Base-by-base conservation (phyloP, 2,888 invertebrate species). In the Phalangium opilio region DNA sequence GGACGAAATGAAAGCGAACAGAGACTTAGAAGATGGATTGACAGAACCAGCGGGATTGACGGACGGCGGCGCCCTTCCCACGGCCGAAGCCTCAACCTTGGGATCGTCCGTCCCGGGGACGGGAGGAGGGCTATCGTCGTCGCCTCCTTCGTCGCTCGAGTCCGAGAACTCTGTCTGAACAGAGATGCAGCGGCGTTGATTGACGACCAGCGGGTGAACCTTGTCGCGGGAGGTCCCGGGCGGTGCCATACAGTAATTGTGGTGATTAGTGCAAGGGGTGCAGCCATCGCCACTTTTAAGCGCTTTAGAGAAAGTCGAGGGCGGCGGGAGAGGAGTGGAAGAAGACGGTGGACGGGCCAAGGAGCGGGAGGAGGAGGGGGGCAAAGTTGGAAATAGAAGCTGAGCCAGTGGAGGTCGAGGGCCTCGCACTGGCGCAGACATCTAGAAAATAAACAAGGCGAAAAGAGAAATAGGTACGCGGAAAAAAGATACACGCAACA, bases 181-280 rank as follows among this genome's bases (percentile, higher is more conserved):
- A n/a, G 19, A 42, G 20, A 27, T 14, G 27, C 21, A 21, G 19
- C 27, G 15, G 18, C 27, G 18, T 14, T 21, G 8, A 10, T 8
- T 10, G 14, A 38, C 10, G 10, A 17, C 38, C 15, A 38, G 14
- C 10, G 17, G n/a, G 12, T 14, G 17, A 3, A 12, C 14, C 3
- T 39, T 32, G 14, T 46, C 44, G n/a, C 41, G 41, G 14, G n/a
- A n/a, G n/a, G n/a, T 40, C 5, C 44, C 32, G 15, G 45, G 49
- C 5, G 49, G 46, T 15, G 49, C 44, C 32, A 49, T 33, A 35
- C 49, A 49, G 19, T 49, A 49, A 41, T 49, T 44, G 33, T 49
- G 49, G 17, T 49, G 40, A 35, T 49, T 49, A 12, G 45, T 27
- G 8, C 27, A 27, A 27, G 45, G 19, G 18, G 38, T 18, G n/a